Evolutionary conservation across 2,113 vertebrate genomes (phyloP).

Genomic region (Misgurnus anguillicaudatus): DNA sequence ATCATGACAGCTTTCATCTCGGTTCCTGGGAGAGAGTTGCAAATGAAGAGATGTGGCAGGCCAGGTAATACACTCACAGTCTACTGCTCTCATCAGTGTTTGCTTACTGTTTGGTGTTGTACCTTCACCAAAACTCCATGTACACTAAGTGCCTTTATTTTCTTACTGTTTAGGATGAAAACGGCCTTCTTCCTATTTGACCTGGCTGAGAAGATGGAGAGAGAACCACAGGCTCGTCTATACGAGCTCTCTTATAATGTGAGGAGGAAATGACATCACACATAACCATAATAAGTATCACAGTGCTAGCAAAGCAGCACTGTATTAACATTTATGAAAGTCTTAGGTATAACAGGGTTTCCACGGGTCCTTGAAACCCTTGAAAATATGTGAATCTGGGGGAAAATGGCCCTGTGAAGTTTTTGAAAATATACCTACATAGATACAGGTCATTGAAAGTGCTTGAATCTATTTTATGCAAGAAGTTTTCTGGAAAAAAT

Average conservation of each 20-base stretch:
- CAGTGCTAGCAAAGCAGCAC: background rate
- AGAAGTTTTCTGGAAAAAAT: no score
- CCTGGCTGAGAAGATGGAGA: slow-evolving; percentile 82
- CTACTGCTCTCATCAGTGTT: background rate
- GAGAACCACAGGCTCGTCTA: slow-evolving; percentile 76
- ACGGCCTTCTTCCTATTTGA: slow-evolving; percentile 96
- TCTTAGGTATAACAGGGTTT: no score
- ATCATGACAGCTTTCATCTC: slow-evolving; percentile 80
- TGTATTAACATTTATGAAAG: no score
- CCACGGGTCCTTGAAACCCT: no score
- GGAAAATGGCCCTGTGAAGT: no score
- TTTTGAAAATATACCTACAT: no score
- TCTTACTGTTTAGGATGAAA: slow-evolving; percentile 86
- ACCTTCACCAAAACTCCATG: background rate
- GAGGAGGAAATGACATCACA: slow-evolving; percentile 57
- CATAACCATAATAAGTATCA: background rate
- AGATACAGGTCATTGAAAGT: no score
- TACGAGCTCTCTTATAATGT: slow-evolving; percentile 85
- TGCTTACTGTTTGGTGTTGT: background rate
- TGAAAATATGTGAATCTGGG: no score
- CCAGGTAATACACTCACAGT: slow-evolving; percentile 81
- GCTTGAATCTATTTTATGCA: no score
- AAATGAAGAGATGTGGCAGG: slow-evolving; percentile 99
- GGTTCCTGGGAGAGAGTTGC: slow-evolving; percentile 94
- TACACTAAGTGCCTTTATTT: slow-evolving; percentile 32